These are phyloP conservation scores for Pogonocichla stellata DNA, from an alignment of 2,113 vertebrate species.

Conservation along the genomic window DNA sequence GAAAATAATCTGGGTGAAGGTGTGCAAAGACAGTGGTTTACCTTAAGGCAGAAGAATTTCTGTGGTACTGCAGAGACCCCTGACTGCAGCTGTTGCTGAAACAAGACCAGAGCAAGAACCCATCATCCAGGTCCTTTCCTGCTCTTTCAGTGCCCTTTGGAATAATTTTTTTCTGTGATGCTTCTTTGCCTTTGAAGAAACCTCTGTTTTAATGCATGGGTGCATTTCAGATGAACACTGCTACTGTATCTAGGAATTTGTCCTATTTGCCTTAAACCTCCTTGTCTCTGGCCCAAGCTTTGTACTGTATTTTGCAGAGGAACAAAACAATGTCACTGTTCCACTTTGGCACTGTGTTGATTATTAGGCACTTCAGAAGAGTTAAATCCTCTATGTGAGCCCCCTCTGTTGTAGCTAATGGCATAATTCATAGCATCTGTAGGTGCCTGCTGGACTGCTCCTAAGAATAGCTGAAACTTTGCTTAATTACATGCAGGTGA, in stretches of 20 bases:
- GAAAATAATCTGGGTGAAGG: neutral
- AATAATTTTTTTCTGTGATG: neutral
- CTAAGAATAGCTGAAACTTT: neutral
- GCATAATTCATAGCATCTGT: constrained; percentile 17
- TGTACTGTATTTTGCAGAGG: neutral
- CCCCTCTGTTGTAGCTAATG: neutral
- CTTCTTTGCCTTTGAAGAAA: neutral
- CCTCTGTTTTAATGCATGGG: neutral
- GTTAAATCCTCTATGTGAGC: neutral
- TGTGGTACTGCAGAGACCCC: neutral
- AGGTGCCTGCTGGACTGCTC: neutral
- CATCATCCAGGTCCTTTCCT: neutral
- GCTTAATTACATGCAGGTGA: constrained; percentile 27
- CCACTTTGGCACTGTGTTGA: neutral
- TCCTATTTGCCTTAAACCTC: neutral
- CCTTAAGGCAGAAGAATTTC: neutral
- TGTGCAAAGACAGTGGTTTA: neutral
- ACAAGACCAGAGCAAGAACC: neutral
- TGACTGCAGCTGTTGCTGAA: neutral
- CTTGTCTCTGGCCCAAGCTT: neutral
- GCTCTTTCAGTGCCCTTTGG: neutral
- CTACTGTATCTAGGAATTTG: neutral
- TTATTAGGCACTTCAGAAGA: neutral
- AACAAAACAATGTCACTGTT: neutral
- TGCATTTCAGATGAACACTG: neutral